Evolutionary conservation across 2,113 vertebrate genomes (phyloP), one percentile per base, ranked within the genome.

Genomic region (Rhombomys opimus): DNA sequence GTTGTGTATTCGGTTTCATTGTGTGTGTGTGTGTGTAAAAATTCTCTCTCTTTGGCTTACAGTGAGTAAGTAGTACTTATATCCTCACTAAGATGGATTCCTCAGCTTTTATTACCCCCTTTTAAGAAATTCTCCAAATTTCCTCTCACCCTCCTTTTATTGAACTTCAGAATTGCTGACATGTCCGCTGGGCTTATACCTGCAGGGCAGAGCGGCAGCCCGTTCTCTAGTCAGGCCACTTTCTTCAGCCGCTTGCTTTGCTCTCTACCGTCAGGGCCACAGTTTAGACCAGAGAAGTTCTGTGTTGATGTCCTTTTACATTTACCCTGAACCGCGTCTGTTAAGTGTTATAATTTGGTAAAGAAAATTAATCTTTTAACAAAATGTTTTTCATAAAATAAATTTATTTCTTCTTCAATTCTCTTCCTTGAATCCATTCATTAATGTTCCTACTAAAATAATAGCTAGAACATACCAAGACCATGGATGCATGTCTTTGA

Each of bases 391-490:
- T 22, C 25, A 35, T 86, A 63, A 92, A 90, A 38, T 84, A 57
- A 85, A n/a, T 78, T 77, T 76, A 57, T 89, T 94, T 92, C 35
- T 96, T 92, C 85, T 78, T 87, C 0, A 4, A 25, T 75, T 86
- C 3, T 96, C 38, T 57, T 77, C 46, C 50, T 73, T 92, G 57
- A 96, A 81, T 93, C 91, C 92, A n/a, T 96, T 93, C 85, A 25
- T 86, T 38, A 14, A 54, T 95, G 3, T 59, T 96, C 72, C 17
- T 73, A 52, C 15, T 95, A 85, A 82, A 14, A 92, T 90, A 87
- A 95, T 85, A 82, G 27, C 25, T 82, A 57, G 32, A 77, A 73
- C 7, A 38, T 96, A 50, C 27, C 41, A 93, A 52, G 38, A 2
- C 27, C n/a, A 25, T 89, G 92, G 75, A 73, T 92, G 35, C 17